Conservation (phyloP, 2,797 vertebrate genomes). For the Gallinago solitaria region DNA sequence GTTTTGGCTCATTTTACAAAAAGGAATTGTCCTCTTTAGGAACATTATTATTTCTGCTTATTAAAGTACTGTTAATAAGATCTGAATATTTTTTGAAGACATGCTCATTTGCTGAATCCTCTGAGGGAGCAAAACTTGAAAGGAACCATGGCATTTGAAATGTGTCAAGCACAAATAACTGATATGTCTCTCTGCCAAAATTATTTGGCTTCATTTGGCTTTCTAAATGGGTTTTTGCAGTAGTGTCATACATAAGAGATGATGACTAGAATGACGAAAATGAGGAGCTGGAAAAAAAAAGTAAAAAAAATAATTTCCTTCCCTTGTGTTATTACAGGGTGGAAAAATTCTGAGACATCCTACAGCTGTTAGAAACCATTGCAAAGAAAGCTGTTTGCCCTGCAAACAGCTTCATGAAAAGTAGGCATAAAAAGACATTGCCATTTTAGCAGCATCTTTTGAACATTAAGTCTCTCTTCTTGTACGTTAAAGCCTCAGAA, state of each 20-base stretch:
- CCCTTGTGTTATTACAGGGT: not conserved
- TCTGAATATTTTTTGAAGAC: not conserved
- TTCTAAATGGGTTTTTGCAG: not conserved
- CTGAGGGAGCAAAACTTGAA: not conserved
- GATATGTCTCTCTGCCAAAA: not conserved
- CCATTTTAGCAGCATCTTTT: slow-evolving; percentile 10
- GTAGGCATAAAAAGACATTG: slow-evolving; percentile 15
- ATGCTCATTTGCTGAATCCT: not conserved
- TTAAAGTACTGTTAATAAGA: slow-evolving; percentile 3
- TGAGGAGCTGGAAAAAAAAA: not conserved
- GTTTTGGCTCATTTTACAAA: slow-evolving; percentile 14
- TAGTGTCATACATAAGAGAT: not conserved
- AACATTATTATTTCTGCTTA: not conserved
- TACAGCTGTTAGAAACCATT: slow-evolving; percentile 3
- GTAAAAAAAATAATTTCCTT: not conserved
- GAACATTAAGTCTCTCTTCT: slow-evolving; percentile 37
- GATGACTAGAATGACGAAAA: slow-evolving; percentile 33
- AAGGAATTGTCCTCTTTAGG: slow-evolving; percentile 9
- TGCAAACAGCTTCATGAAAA: slow-evolving; percentile 33
- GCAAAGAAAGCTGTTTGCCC: slow-evolving; percentile 30
- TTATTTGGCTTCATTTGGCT: slow-evolving; percentile 23
- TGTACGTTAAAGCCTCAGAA: slow-evolving; percentile 37
- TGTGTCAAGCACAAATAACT: not conserved
- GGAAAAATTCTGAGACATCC: not conserved
- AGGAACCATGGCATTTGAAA: not conserved